Evolutionary conservation across 2,888 invertebrate species (phyloP).

Genomic region (Agrilus mali): DNA sequence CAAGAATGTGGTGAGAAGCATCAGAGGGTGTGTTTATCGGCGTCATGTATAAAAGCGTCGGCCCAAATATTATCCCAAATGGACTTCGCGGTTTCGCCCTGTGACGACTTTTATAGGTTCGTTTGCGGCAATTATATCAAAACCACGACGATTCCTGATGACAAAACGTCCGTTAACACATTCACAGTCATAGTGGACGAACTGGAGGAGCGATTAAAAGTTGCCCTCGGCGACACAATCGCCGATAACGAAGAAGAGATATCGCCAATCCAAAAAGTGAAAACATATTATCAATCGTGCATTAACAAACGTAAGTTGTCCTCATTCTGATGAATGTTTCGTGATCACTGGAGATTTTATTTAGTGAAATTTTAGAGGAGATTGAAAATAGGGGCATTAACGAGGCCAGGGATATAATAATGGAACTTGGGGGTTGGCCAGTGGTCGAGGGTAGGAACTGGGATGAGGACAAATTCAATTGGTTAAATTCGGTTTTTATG

Average conservation of each 20-base stretch:
- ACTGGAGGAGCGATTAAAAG: constrained; percentile 32
- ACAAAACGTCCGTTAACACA: constrained; percentile 46
- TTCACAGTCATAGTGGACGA: constrained; percentile 35
- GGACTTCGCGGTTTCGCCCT: constrained; percentile 53
- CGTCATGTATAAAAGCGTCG: constrained; percentile 69
- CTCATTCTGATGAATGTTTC: too few species aligned
- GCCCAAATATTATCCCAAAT: constrained; percentile 51
- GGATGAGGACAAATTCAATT: constrained; percentile 34
- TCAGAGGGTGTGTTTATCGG: constrained; percentile 27
- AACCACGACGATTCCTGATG: constrained; percentile 56
- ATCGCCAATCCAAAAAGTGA: constrained; percentile 32
- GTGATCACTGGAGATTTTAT: background rate
- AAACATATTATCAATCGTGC: constrained; percentile 34
- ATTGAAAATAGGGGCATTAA: constrained; percentile 61
- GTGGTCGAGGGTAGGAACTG: constrained; percentile 59
- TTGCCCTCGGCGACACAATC: constrained; percentile 28
- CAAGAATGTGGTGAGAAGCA: constrained; percentile 1
- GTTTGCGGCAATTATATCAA: constrained; percentile 59
- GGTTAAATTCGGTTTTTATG: constrained; percentile 11
- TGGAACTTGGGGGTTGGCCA: constrained; percentile 78
- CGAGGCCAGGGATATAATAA: constrained; percentile 33
- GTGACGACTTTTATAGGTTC: constrained; percentile 65
- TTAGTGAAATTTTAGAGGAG: constrained; percentile 39
- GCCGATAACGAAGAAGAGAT: constrained; percentile 24
- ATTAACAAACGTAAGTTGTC: constrained; percentile 24